Percentiles rank a stretch among this genome's conserved stretches.
These are phyloP conservation scores for Branchellion lobata DNA, from an alignment of 2,888 invertebrate genomes.

Conservation along the genomic window DNA sequence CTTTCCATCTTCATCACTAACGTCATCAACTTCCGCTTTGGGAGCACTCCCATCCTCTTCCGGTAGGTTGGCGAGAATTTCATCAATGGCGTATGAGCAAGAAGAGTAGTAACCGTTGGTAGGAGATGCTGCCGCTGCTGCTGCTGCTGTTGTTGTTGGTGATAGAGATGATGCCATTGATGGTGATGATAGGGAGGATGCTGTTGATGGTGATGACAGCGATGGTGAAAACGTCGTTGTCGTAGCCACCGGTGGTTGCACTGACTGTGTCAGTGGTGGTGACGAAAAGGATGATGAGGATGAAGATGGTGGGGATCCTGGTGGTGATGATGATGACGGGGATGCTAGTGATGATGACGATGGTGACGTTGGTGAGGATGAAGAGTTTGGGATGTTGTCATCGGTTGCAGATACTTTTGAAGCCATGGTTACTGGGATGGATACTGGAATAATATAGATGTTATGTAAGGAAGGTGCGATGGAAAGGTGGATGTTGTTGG, in stretches of 20 bases:
- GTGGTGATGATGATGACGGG: neutral
- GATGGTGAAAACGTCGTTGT: too few relatives aligned
- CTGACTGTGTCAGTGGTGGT: neutral
- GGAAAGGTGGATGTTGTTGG: too few relatives aligned
- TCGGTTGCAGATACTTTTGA: too few relatives aligned
- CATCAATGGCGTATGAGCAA: conserved; percentile 35
- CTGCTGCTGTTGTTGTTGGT: neutral
- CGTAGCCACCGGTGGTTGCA: neutral
- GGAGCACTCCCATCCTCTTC: conserved; percentile 26
- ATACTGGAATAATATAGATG: too few relatives aligned
- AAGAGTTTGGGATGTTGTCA: too few relatives aligned
- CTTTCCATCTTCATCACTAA: conserved; percentile 31
- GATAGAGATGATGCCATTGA: neutral
- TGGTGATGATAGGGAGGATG: neutral
- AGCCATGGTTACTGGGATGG: too few relatives aligned
- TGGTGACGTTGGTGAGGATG: neutral
- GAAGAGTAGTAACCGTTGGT: conserved; percentile 23
- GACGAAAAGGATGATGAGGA: neutral
- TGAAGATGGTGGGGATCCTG: neutral
- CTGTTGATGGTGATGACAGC: neutral
- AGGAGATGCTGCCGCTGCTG: neutral
- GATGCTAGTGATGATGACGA: conserved; percentile 1
- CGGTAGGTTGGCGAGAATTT: conserved; percentile 29
- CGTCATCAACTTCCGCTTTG: conserved; percentile 26
- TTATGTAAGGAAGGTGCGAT: too few relatives aligned